Evolutionary conservation across 1,140 invertebrate species (phyloP).

Genomic region (Platyscapa corneri): DNA sequence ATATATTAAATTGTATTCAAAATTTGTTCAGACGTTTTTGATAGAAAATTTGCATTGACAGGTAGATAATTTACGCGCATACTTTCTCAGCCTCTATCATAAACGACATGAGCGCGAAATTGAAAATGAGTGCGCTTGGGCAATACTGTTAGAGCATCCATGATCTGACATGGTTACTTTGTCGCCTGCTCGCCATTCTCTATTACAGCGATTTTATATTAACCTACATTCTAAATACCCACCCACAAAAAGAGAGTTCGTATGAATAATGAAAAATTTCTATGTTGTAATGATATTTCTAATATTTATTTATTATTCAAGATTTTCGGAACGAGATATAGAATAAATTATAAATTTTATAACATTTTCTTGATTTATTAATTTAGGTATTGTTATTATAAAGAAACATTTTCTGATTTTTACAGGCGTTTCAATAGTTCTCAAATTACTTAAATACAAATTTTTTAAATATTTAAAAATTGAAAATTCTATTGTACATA

Average conservation of each 20-base stretch:
- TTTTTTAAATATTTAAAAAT: no score
- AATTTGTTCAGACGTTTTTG: no score
- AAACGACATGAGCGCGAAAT: not conserved
- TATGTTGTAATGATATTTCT: not conserved
- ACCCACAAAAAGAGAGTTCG: constrained; percentile 22
- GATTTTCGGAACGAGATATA: no score
- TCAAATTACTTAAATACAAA: no score
- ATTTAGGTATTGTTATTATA: no score
- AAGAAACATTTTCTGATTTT: no score
- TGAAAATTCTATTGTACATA: no score
- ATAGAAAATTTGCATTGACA: no score
- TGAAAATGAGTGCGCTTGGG: constrained; percentile 2
- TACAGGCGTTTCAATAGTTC: no score
- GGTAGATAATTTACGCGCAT: not conserved
- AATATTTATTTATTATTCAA: not conserved
- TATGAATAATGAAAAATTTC: constrained; percentile 9
- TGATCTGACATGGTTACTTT: constrained; percentile 53
- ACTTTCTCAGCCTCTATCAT: not conserved
- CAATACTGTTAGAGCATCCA: constrained; percentile 43
- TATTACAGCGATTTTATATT: constrained; percentile 59
- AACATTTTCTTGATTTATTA: no score
- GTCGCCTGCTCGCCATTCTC: constrained; percentile 44
- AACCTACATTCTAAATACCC: constrained; percentile 57
- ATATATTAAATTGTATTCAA: no score
- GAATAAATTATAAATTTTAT: no score